phyloP scores from a whole-genome alignment of 2,888 invertebrate genomes.

The Hofmannophila pseudospretella region DNA sequence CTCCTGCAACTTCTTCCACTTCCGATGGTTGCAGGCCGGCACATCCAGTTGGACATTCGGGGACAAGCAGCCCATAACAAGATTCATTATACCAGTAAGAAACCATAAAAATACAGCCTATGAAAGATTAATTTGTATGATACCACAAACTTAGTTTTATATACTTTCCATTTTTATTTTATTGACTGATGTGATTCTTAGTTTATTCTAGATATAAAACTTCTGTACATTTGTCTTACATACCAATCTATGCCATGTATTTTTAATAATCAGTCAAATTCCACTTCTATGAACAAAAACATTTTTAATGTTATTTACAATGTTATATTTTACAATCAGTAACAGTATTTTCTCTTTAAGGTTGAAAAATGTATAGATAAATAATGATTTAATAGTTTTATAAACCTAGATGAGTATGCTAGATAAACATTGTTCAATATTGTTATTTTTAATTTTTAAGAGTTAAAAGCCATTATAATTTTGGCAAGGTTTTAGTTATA shows the following conservation, averaged over 20 bases:
- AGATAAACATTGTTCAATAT: neutral
- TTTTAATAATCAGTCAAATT: neutral
- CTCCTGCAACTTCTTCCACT: no score
- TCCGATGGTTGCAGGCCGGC: no score
- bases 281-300: conserved; percentile 7
- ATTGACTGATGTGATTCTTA: conserved; percentile 36
- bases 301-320: conserved; percentile 20
- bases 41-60: no score
- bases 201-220: conserved; percentile 7
- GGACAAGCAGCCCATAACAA: no score
- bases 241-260: conserved; percentile 1
- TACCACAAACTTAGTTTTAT: neutral
- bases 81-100: no score
- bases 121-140: neutral
- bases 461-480: neutral
- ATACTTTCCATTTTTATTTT: conserved; percentile 28
- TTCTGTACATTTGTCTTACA: neutral
- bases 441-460: neutral
- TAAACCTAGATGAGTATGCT: conserved; percentile 6
- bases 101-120: neutral
- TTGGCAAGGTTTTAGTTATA: no score
- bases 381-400: conserved; percentile 3
- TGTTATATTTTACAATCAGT: neutral
- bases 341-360: conserved; percentile 2
- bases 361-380: neutral